These are phyloP conservation scores for Serranus cabrilla DNA, from an alignment of 2,797 vertebrate genomes.

Conservation along the genomic window DNA sequence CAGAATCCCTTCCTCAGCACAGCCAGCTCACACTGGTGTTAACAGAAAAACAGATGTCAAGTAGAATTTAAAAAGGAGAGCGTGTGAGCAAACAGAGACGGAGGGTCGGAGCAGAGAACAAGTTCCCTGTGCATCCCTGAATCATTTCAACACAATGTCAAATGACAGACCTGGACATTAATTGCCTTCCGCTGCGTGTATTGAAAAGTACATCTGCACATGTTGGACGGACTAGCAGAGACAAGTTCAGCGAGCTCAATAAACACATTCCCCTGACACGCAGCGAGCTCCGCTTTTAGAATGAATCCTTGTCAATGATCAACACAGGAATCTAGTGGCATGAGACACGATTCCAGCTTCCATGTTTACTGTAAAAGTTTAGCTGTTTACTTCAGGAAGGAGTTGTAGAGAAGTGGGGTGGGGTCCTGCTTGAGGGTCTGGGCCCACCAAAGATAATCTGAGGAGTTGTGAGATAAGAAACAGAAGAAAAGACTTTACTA, in stretches of 20 bases:
- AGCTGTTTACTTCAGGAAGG: conserved; percentile 23
- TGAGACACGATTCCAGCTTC: conserved; percentile 31
- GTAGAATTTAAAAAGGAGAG: conserved; percentile 56
- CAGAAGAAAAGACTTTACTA: neutral
- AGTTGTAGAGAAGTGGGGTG: conserved; percentile 1
- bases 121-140: conserved; percentile 40
- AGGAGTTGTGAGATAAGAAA: neutral
- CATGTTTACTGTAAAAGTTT: conserved; percentile 30
- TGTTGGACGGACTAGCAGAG: conserved; percentile 62
- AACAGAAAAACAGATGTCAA: conserved; percentile 77
- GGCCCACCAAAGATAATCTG: neutral
- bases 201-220: conserved; percentile 47
- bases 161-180: conserved; percentile 66
- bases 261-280: conserved; percentile 64
- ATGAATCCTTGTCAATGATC: conserved; percentile 73
- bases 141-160: conserved; percentile 51
- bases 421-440: conserved; percentile 14
- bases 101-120: conserved; percentile 3
- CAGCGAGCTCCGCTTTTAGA: conserved; percentile 48
- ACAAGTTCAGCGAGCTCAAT: conserved; percentile 67
- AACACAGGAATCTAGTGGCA: conserved; percentile 51
- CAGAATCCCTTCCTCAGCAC: conserved; percentile 64
- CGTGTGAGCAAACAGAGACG: conserved; percentile 46
- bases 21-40: conserved; percentile 53
- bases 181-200: conserved; percentile 46